Conservation (phyloP, 2,888 invertebrate species). For the Macrosoma leucophasiata region DNA sequence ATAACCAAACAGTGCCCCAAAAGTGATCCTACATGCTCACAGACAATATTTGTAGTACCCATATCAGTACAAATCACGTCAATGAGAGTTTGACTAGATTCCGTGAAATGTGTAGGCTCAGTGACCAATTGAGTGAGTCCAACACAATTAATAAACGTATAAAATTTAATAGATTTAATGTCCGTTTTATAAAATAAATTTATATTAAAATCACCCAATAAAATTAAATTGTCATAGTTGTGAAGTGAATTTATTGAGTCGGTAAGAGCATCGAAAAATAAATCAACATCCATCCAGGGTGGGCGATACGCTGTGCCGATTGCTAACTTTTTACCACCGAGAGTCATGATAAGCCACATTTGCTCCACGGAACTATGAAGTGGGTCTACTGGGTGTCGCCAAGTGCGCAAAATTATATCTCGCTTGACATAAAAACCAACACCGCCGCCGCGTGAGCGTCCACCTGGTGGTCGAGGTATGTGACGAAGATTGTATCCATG, state of each 20-base stretch:
- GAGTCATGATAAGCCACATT: slow-evolving; percentile 6
- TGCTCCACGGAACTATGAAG: neutral
- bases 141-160: too few relatives aligned
- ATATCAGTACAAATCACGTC: slow-evolving; percentile 4
- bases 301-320: slow-evolving; percentile 11
- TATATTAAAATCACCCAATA: slow-evolving; percentile 10
- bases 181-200: too few relatives aligned
- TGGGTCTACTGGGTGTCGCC: neutral
- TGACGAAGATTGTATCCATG: too few relatives aligned
- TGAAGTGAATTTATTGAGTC: slow-evolving; percentile 4
- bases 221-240: slow-evolving; percentile 4
- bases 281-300: slow-evolving; percentile 1
- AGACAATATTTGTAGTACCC: neutral
- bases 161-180: too few relatives aligned
- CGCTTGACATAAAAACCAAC: slow-evolving; percentile 22
- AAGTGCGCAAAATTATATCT: neutral
- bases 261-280: slow-evolving; percentile 8
- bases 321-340: neutral
- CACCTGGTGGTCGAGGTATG: slow-evolving; percentile 16
- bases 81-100: slow-evolving; percentile 3
- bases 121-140: neutral
- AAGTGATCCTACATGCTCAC: slow-evolving; percentile 1
- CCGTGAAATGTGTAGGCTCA: slow-evolving; percentile 5
- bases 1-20: too few relatives aligned
- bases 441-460: slow-evolving; percentile 17